Evolutionary conservation across 2,113 vertebrate species (phyloP).

Genomic region (Silurus meridionalis): DNA sequence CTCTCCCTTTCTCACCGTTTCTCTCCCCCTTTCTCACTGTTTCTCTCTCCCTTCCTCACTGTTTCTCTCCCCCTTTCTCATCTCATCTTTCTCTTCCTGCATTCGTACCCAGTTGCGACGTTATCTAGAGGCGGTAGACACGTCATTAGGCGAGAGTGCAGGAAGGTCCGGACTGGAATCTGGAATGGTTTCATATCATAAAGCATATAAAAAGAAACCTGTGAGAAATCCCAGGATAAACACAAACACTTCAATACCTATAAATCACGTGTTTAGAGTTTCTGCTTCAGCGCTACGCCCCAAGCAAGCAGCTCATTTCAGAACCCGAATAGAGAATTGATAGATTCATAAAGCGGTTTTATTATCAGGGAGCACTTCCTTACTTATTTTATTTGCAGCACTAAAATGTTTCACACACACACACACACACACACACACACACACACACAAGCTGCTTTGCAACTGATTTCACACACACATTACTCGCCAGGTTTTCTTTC

Average conservation of each 20-base stretch:
- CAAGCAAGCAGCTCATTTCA: slow-evolving; percentile 48
- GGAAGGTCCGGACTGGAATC: too few relatives aligned
- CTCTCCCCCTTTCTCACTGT: too few relatives aligned
- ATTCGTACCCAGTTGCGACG: too few relatives aligned
- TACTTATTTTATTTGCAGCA: not conserved
- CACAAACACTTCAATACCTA: slow-evolving; percentile 8
- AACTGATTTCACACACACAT: not conserved
- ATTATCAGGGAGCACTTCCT: slow-evolving; percentile 39
- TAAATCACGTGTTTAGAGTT: slow-evolving; percentile 42
- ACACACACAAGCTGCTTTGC: not conserved
- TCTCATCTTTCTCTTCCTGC: too few relatives aligned
- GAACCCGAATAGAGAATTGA: slow-evolving; percentile 64
- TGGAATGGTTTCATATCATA: too few relatives aligned
- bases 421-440: not conserved
- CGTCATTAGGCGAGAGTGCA: too few relatives aligned
- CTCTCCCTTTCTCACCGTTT: too few relatives aligned
- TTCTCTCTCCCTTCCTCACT: too few relatives aligned
- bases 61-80: too few relatives aligned
- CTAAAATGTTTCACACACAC: not conserved
- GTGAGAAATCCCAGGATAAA: not conserved
- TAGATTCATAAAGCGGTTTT: slow-evolving; percentile 70
- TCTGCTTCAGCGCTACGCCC: slow-evolving; percentile 32
- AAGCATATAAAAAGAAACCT: too few relatives aligned
- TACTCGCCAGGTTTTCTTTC: not conserved
- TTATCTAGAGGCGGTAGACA: too few relatives aligned